Evolutionary conservation across 1,140 invertebrate genomes (phyloP).

Genomic region (Diorhabda elongata): DNA sequence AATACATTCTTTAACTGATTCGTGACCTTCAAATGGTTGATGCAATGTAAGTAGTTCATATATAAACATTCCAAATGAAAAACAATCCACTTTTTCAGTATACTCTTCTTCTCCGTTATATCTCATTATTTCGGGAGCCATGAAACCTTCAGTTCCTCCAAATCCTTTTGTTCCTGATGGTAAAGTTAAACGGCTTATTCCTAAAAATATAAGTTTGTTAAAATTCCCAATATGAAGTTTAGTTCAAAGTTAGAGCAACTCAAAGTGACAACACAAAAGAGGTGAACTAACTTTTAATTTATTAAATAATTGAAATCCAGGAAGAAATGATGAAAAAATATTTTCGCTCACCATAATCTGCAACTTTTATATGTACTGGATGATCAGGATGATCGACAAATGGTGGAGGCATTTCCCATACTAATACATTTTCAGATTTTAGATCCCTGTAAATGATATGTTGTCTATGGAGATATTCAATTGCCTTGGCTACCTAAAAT

Average conservation of each 20-base stretch:
- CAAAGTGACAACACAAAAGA: no score
- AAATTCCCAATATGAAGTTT: no score
- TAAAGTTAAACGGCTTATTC: constrained; percentile 81
- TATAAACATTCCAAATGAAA: constrained; percentile 99
- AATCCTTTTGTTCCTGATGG: constrained; percentile 95
- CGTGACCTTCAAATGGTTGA: constrained; percentile 92
- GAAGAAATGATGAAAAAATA: no score
- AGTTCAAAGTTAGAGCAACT: no score
- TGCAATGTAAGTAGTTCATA: constrained; percentile 93
- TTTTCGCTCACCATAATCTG: constrained; percentile 77
- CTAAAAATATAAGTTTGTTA: constrained; percentile 42
- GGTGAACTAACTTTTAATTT: no score
- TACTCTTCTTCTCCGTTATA: constrained; percentile 99
- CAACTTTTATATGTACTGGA: constrained; percentile 84
- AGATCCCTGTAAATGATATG: constrained; percentile 95
- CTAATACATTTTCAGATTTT: constrained; percentile 97
- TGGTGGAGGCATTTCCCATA: constrained; percentile 86
- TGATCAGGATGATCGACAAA: constrained; percentile 62
- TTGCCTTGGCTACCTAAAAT: constrained; percentile 75
- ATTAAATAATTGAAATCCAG: no score
- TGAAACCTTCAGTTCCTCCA: constrained; percentile 95
- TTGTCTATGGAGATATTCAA: constrained; percentile 93
- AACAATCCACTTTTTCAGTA: constrained; percentile 97
- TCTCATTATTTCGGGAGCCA: constrained; percentile 97
- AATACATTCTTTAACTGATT: constrained; percentile 93